Conservation (phyloP, 2,888 invertebrate genomes). For the Axea sp. region DNA sequence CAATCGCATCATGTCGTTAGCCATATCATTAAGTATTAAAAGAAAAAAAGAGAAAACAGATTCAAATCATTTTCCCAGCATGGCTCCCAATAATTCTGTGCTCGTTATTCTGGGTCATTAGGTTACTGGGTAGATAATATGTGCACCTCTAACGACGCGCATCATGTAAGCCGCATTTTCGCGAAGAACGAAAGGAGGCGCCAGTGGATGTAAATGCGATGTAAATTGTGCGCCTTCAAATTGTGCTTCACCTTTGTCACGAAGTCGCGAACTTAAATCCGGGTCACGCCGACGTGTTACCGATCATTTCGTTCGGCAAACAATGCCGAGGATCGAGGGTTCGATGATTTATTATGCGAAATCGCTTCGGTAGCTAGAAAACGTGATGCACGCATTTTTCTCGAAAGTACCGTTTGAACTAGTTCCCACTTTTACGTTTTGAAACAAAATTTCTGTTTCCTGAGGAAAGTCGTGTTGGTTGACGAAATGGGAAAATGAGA, state of each 20-base stretch:
- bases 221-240: constrained; percentile 59
- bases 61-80: constrained; percentile 57
- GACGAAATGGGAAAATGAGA: constrained; percentile 20
- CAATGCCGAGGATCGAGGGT: constrained; percentile 23
- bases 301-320: constrained; percentile 44
- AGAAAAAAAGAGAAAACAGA: constrained; percentile 46
- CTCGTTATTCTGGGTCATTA: constrained; percentile 61
- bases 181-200: constrained; percentile 37
- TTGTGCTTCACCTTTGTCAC: constrained; percentile 70
- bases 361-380: constrained; percentile 31
- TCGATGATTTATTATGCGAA: constrained; percentile 53
- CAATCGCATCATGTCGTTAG: constrained; percentile 16
- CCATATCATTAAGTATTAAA: constrained; percentile 14
- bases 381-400: constrained; percentile 48
- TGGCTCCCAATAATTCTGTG: constrained; percentile 42
- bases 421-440: constrained; percentile 40
- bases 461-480: constrained; percentile 18
- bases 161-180: constrained; percentile 48
- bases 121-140: constrained; percentile 58
- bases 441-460: constrained; percentile 20
- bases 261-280: constrained; percentile 71
- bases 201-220: constrained; percentile 62
- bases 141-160: constrained; percentile 55
- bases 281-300: constrained; percentile 68
- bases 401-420: constrained; percentile 35